phyloP scores from a whole-genome alignment of 2,888 invertebrate genomes.

The Drosophila cracens region DNA sequence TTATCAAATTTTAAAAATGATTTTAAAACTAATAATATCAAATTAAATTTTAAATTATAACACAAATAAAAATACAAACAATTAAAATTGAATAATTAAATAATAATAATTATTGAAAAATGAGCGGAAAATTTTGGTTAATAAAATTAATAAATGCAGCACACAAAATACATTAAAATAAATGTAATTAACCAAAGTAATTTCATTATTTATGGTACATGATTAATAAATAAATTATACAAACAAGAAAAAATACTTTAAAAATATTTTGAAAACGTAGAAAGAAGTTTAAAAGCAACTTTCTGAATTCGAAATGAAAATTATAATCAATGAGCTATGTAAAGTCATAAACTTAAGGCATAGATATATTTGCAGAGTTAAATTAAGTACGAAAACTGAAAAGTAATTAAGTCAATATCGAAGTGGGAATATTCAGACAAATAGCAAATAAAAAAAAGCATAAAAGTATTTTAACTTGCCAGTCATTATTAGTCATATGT shows the following conservation, averaged over 20 bases:
- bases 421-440: neutral
- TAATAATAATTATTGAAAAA: neutral
- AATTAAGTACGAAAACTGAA: neutral
- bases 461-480: neutral
- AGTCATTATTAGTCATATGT: neutral
- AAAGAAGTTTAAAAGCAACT: neutral
- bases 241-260: neutral
- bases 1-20: neutral
- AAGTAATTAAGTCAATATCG: too few relatives aligned
- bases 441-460: neutral
- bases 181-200: too few relatives aligned
- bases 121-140: accelerated
- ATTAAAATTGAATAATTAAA: neutral
- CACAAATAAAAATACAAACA: neutral
- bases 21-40: neutral
- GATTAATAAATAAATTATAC: neutral
- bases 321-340: neutral
- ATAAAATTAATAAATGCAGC: neutral
- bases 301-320: neutral
- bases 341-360: too few relatives aligned
- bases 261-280: neutral
- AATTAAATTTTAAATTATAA: neutral
- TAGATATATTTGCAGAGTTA: accelerated
- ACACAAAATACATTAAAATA: neutral
- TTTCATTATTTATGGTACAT: too few relatives aligned